Evolutionary conservation across 2,113 vertebrate genomes (phyloP), one percentile per base, ranked within the genome.

Genomic region (Hyla sarda): DNA sequence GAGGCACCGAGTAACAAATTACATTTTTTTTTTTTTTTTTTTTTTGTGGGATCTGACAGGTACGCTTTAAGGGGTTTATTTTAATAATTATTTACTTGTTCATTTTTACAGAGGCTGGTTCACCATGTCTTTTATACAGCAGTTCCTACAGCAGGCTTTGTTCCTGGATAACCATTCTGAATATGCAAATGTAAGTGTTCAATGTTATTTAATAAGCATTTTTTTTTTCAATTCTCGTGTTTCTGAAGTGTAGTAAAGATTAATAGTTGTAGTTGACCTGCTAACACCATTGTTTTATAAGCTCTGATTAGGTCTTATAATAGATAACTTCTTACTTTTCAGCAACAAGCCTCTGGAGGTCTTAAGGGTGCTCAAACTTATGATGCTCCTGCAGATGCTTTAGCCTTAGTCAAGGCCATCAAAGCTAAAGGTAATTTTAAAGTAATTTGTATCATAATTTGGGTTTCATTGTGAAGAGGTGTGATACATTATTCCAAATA

Each of bases 341-440:
- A 87, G 77, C 76, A 82, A 73, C n/a, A 82, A n/a, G 2, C 34
- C 12, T n/a, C 23, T 13, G 78, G 85, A 9, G 77, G 85, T 23
- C 21, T 87, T 21, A 73, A 90, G 0, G 30, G 94, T 37, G 94
- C 91, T 10, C 91, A 91, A 17, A 91, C 88, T 65, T 99, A 98
- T 81, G 93, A 92, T 87, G 88, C 96, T 11, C 92, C 90, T 12
- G 89, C 91, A 5, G 98, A 98, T 94, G 97, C 90, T 48, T 87
- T 37, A 1, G 88, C 96, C 74, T 82, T 99, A 93, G 96, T 99
- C 1, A 96, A 95, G 86, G 98, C 97, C 60, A 96, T 99, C 87
- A 97, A 94, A 50, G 90, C 92, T 3, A 98, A 97, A 93, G 97
- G 98, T 98, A 90, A 23, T 23, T 58, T 9, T 58, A 23, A 58